Conservation (phyloP, 2,888 invertebrate species). For the Spialia ferax region DNA sequence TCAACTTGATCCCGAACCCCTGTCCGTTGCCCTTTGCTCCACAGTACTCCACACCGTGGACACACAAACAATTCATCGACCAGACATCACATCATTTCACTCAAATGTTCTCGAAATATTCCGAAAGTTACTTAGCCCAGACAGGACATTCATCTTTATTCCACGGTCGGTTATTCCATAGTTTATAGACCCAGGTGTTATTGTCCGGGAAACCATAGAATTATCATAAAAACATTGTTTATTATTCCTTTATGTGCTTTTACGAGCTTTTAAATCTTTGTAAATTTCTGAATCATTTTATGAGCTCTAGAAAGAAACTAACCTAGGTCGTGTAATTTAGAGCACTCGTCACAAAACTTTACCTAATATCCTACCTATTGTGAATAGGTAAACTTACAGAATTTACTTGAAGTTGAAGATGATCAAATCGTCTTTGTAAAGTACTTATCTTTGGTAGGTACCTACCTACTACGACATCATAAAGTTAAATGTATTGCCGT, state of each 20-base stretch:
- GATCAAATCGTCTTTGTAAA: not conserved
- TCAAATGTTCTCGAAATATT: slow-evolving; percentile 33
- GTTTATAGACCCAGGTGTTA: slow-evolving; percentile 42
- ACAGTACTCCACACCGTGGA: slow-evolving; percentile 59
- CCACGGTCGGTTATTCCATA: slow-evolving; percentile 40
- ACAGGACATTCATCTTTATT: slow-evolving; percentile 44
- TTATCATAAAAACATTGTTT: slow-evolving; percentile 15
- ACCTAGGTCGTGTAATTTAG: no score
- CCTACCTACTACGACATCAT: no score
- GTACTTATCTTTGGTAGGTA: no score
- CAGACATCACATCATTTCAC: not conserved
- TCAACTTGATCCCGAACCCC: slow-evolving; percentile 52
- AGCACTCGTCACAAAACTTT: not conserved
- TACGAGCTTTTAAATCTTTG: not conserved
- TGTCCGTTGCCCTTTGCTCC: slow-evolving; percentile 68
- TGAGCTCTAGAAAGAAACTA: not conserved
- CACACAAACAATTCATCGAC: slow-evolving; percentile 46
- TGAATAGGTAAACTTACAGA: no score
- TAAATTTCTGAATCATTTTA: not conserved
- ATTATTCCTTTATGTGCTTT: not conserved
- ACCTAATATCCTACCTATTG: not conserved
- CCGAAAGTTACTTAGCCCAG: slow-evolving; percentile 38
- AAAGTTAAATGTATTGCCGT: not conserved
- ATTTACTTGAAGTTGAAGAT: no score
- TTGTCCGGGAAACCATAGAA: slow-evolving; percentile 41